Base-by-base conservation (phyloP, 1,140 invertebrate species). In the Drosophila bocqueti region DNA sequence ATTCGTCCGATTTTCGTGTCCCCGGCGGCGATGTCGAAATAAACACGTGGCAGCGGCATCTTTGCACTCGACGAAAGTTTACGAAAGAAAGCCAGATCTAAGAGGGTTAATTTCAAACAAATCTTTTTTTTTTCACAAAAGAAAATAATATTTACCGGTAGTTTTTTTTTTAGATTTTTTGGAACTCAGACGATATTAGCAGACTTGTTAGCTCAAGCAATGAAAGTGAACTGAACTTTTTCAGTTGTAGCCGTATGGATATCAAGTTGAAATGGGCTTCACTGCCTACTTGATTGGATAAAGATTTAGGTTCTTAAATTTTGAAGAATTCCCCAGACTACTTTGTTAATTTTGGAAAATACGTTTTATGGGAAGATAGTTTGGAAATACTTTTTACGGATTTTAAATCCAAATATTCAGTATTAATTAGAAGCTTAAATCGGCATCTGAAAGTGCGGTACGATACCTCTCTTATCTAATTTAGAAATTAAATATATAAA, bases 31-130 rank as follows among this genome's bases (percentile, higher is more conserved):
- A 75, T 75, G 9, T 75, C 72, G 10, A 75, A 71, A 15, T 40
- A 75, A 21, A 75, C 72, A 34, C 67, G 66, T 40, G 72, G 72
- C 50, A 75, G 11, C 11, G 64, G 26, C 66, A 63, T 75, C 40
- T 42, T 75, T 36, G 49, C 61, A 55, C 38, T 31, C 21, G 66
- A 46, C 45, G 43, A 31, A 2, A 73, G 31, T n/a, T 40, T 50
- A 10, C 71, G 64, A 29, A 38, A 10, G 15, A 54, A 50, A 43
- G 54, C 71, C 71, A 73, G 71, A 60, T 42, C 55, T 69, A 29
- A 31, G 6, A 38, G 18, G 10, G 21, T 40, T 55, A n/a, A 21
- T 24, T 24, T 40, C 16, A 4, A 40, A 34, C 18, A 16, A 67
- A 9, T 38, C 4, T 2, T 31, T 15, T 2, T 31, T 15, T 9